Evolutionary conservation across 2,797 vertebrate species (phyloP).

Genomic region (Poeciliopsis infans): DNA sequence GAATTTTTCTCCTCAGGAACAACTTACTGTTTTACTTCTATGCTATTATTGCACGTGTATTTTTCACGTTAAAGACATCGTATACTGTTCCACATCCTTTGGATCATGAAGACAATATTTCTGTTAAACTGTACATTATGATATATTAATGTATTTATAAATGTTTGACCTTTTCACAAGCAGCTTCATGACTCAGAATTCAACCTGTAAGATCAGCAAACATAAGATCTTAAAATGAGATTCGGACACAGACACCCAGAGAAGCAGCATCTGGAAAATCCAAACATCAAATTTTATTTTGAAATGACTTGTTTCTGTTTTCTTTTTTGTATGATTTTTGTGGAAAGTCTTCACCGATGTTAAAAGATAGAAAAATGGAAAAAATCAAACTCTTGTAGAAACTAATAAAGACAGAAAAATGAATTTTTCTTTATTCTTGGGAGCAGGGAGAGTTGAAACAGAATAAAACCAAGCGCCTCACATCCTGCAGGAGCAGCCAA

Average conservation of each 20-base stretch:
- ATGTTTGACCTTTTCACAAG: no score
- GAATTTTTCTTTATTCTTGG: constrained; percentile 20
- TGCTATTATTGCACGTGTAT: no score
- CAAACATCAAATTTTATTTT: constrained; percentile 79
- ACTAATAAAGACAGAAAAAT: constrained; percentile 51
- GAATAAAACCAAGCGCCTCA: constrained; percentile 56
- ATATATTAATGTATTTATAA: no score
- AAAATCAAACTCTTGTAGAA: constrained; percentile 61
- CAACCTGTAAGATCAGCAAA: background rate
- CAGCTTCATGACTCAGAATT: background rate
- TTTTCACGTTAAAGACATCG: no score
- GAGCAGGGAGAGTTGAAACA: constrained; percentile 43
- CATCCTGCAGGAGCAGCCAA: constrained; percentile 60
- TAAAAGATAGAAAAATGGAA: constrained; percentile 55
- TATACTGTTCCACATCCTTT: no score
- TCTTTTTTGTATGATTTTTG: constrained; percentile 50
- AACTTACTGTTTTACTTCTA: no score
- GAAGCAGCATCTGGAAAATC: constrained; percentile 65
- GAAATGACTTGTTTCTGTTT: constrained; percentile 76
- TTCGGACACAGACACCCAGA: constrained; percentile 26
- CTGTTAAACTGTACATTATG: no score
- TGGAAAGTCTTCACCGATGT: constrained; percentile 67
- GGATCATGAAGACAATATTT: no score
- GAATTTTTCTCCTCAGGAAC: no score
- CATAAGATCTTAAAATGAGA: background rate